These are phyloP conservation scores for Malacoctenus gilli DNA, from an alignment of 2,797 vertebrate species.

Conservation along the genomic window DNA sequence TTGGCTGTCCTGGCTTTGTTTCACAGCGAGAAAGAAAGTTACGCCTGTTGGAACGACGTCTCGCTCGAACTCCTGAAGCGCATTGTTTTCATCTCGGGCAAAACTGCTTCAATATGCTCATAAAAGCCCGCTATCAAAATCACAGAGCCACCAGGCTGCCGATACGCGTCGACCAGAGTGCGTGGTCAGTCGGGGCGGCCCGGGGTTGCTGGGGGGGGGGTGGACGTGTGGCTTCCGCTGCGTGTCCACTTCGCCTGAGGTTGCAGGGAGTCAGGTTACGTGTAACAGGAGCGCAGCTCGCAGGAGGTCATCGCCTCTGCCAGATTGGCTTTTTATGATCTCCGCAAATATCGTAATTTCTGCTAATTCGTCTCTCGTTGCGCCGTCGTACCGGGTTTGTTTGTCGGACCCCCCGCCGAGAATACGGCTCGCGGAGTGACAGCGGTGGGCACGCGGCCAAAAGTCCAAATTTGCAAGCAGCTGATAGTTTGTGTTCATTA, in stretches of 20 bases:
- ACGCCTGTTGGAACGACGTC: constrained; percentile 14
- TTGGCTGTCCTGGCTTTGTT: constrained; percentile 7
- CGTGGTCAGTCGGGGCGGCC: not conserved
- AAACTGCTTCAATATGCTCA: constrained; percentile 41
- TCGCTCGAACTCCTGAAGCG: constrained; percentile 27
- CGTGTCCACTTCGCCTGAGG: constrained; percentile 26
- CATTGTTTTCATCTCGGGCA: constrained; percentile 27
- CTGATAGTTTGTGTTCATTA: constrained; percentile 62
- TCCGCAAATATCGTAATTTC: constrained; percentile 17
- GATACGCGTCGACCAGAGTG: constrained; percentile 5
- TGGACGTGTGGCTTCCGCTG: constrained; percentile 37
- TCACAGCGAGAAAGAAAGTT: constrained; percentile 21
- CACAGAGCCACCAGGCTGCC: constrained; percentile 22
- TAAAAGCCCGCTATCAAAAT: constrained; percentile 33
- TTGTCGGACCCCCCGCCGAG: constrained; percentile 9
- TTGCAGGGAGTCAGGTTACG: constrained; percentile 45
- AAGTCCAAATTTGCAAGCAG: constrained; percentile 47
- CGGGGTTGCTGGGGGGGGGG: constrained; percentile 40
- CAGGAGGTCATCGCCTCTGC: constrained; percentile 16
- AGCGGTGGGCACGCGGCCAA: constrained; percentile 21
- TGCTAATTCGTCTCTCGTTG: not conserved
- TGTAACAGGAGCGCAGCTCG: constrained; percentile 43
- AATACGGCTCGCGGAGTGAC: constrained; percentile 5
- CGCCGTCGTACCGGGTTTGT: constrained; percentile 1
- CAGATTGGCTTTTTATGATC: constrained; percentile 18